Conservation (phyloP, 2,113 vertebrate species). For the Trogon melanurus region DNA sequence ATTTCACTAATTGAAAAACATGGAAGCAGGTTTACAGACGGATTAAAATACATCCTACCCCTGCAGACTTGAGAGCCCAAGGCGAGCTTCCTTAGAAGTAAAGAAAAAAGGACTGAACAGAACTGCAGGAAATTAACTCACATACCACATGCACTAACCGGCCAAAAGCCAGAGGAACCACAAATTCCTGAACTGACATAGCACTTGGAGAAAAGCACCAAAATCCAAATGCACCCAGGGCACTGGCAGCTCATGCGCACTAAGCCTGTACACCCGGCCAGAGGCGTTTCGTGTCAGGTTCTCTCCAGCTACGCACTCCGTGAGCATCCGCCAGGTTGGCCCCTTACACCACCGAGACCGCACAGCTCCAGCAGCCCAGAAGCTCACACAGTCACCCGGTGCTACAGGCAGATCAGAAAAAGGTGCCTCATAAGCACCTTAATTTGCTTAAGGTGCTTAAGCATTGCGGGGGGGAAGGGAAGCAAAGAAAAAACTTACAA, state of each 20-base stretch:
- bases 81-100: background rate
- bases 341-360: background rate
- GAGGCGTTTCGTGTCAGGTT: rapidly evolving
- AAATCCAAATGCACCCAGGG: background rate
- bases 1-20: background rate
- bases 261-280: rapidly evolving
- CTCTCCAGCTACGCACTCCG: background rate
- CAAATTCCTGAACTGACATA: background rate
- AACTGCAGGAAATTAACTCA: background rate
- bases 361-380: background rate
- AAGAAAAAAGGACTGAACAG: background rate
- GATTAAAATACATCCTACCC: background rate
- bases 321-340: background rate
- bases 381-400: background rate
- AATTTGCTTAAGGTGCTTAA: too few species aligned
- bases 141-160: background rate
- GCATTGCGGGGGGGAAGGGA: too few species aligned
- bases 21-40: background rate
- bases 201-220: background rate
- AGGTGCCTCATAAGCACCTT: too few species aligned
- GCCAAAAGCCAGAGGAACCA: background rate
- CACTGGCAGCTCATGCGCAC: background rate
- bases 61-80: background rate
- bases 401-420: background rate
- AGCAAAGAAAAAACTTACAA: background rate